Conservation (phyloP, 2,888 invertebrate species). For the Himalopsyche anomala region DNA sequence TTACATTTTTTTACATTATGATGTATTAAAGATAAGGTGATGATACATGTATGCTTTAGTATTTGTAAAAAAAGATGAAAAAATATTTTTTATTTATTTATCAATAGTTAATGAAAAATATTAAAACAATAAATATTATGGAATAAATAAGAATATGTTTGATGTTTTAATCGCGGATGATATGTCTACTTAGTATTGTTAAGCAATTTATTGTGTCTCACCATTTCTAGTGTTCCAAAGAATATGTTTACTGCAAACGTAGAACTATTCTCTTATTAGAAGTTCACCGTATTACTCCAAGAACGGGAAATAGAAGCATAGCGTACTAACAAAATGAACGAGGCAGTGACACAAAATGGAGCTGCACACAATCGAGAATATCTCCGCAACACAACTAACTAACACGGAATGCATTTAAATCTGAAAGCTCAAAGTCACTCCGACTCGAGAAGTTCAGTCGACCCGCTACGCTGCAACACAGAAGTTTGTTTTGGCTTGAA, state of each 20-base stretch:
- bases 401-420: conserved; percentile 55
- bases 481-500: conserved; percentile 36
- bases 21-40: too few species aligned
- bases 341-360: conserved; percentile 2
- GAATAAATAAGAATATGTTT: too few species aligned
- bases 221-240: neutral
- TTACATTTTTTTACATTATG: too few species aligned
- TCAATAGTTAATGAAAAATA: too few species aligned
- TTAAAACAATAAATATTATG: too few species aligned
- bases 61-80: too few species aligned
- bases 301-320: conserved; percentile 5
- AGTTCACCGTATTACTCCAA: neutral
- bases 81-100: too few species aligned
- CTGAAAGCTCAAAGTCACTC: conserved; percentile 48
- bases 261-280: neutral
- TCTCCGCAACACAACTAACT: conserved; percentile 32
- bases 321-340: conserved; percentile 14
- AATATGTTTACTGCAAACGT: neutral
- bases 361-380: conserved; percentile 40
- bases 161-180: too few species aligned
- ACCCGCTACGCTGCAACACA: conserved; percentile 20
- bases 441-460: conserved; percentile 30
- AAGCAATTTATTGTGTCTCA: neutral
- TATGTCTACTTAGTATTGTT: too few species aligned
- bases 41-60: too few species aligned